Conservation (phyloP, 2,888 invertebrate species). For the Synergus laeviventris region DNA sequence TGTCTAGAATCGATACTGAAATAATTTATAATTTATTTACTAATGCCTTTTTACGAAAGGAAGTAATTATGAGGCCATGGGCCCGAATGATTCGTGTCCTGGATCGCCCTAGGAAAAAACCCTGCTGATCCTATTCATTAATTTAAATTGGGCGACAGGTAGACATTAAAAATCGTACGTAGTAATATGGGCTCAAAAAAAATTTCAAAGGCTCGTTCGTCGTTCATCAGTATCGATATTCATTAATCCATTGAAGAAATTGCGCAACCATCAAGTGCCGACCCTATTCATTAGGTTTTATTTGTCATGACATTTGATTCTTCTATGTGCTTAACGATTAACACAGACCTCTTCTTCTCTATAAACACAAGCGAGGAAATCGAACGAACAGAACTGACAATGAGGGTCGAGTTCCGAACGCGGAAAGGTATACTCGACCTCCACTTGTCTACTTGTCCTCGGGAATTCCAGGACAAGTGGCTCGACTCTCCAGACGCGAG, state of each 20-base stretch:
- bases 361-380: conserved; percentile 33
- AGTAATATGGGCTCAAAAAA: not conserved
- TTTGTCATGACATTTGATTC: conserved; percentile 38
- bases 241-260: conserved; percentile 1
- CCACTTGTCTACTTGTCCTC: conserved; percentile 59
- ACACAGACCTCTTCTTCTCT: conserved; percentile 26
- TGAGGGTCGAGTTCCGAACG: conserved; percentile 34
- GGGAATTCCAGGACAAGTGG: conserved; percentile 70
- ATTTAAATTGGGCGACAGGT: not conserved
- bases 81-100: not conserved
- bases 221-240: conserved; percentile 1
- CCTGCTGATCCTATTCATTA: not conserved
- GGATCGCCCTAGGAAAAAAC: not conserved
- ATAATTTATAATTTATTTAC: too few species aligned
- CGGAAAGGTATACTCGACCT: conserved; percentile 40
- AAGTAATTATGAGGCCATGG: not conserved
- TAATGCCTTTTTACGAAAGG: not conserved
- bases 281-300: conserved; percentile 37
- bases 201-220: not conserved
- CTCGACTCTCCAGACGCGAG: conserved; percentile 56
- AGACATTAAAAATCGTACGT: not conserved
- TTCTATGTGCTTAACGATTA: conserved; percentile 33
- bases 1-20: too few species aligned
- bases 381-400: conserved; percentile 32
- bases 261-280: conserved; percentile 7